phyloP scores from a whole-genome alignment of 2,113 vertebrate species.

The Sapajus apella region DNA sequence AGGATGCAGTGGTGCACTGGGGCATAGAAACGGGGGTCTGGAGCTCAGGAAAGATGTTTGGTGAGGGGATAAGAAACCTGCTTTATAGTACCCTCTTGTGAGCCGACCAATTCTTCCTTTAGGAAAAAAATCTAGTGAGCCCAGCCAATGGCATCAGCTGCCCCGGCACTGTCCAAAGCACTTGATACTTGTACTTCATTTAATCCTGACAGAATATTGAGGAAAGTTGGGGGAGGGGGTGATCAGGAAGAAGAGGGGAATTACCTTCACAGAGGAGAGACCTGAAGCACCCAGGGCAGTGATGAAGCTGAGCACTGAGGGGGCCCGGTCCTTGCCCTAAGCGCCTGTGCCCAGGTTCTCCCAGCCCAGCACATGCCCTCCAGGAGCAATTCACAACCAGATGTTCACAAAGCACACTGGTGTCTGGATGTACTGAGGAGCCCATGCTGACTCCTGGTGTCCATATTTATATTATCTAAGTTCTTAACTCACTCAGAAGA shows the following conservation, averaged over 20 bases:
- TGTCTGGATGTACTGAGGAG: background rate
- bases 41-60: background rate
- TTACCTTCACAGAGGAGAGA: background rate
- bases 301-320: background rate
- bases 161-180: background rate
- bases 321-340: background rate
- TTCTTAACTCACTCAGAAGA: slow-evolving; percentile 15
- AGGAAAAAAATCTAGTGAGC: background rate
- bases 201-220: background rate
- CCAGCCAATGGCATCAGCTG: background rate
- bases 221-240: accelerated
- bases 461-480: background rate
- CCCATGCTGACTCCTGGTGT: background rate
- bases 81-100: accelerated
- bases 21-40: background rate
- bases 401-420: background rate
- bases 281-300: background rate
- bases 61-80: background rate
- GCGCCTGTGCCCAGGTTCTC: background rate
- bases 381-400: background rate
- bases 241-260: too few species aligned
- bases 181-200: background rate
- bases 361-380: background rate
- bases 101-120: background rate
- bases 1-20: background rate